phyloP scores from a whole-genome alignment of 1,140 invertebrate species.

The Probaryconus sp. region DNA sequence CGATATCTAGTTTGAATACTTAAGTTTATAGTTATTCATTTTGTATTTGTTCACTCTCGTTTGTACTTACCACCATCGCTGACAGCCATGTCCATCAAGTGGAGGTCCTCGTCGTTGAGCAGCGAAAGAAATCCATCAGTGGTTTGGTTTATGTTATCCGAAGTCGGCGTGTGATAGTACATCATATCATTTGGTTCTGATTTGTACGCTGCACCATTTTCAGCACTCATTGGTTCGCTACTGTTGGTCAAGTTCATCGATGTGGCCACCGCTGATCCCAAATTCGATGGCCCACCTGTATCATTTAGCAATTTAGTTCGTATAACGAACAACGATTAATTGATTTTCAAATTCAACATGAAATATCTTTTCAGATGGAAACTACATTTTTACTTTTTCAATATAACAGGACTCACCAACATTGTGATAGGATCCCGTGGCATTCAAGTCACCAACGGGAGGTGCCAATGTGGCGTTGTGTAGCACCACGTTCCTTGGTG shows the following conservation, averaged over 20 bases:
- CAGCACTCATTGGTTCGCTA: constrained; percentile 78
- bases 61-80: constrained; percentile 91
- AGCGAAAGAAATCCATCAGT: constrained; percentile 91
- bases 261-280: constrained; percentile 87
- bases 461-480: constrained; percentile 83
- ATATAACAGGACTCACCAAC: constrained; percentile 75
- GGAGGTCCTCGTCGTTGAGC: constrained; percentile 91
- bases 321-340: constrained; percentile 36
- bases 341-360: no score
- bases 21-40: no score
- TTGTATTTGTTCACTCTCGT: no score
- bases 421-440: constrained; percentile 80
- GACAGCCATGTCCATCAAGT: constrained; percentile 93
- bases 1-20: no score
- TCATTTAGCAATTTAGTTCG: constrained; percentile 76
- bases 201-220: constrained; percentile 75
- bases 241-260: constrained; percentile 88
- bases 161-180: constrained; percentile 83
- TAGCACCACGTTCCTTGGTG: constrained; percentile 80
- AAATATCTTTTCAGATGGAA: no score
- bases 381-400: no score
- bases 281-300: constrained; percentile 81
- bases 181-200: constrained; percentile 80
- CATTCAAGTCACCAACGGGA: constrained; percentile 81
- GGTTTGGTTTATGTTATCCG: constrained; percentile 84